phyloP scores from a whole-genome alignment of 2,113 vertebrate genomes.

The Conger conger region DNA sequence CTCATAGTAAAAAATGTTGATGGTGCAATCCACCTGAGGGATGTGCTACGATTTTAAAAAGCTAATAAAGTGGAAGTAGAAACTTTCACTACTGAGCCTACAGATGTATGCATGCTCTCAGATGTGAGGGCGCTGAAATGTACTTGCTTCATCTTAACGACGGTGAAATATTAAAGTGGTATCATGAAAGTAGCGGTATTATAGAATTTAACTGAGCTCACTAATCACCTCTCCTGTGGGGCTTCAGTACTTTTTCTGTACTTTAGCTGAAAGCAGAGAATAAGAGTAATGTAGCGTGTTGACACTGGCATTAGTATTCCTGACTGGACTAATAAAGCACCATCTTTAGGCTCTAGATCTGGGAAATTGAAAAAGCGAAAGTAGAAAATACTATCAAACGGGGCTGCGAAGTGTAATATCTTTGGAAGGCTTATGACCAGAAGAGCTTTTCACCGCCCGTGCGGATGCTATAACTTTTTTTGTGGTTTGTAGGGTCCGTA shows the following conservation, averaged over 20 bases:
- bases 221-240: conserved; percentile 47
- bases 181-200: conserved; percentile 25
- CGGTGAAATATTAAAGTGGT: background rate
- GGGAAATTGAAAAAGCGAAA: conserved; percentile 28
- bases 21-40: too few species aligned
- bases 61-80: background rate
- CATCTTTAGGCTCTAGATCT: conserved; percentile 18
- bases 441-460: background rate
- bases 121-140: background rate
- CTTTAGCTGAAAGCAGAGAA: conserved; percentile 43
- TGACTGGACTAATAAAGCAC: conserved; percentile 34
- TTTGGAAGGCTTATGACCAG: background rate
- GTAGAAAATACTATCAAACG: conserved; percentile 1
- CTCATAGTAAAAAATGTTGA: too few species aligned
- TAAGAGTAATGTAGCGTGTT: conserved; percentile 49
- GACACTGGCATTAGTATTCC: conserved; percentile 40
- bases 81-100: background rate
- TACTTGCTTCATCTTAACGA: background rate
- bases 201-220: conserved; percentile 43
- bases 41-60: background rate
- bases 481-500: background rate
- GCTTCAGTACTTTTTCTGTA: conserved; percentile 49
- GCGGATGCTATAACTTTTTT: background rate
- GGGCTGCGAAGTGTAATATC: background rate
- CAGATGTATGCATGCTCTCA: background rate